Evolutionary conservation across 2,888 invertebrate species (phyloP).

Genomic region (Drosophila fulvimacula): DNA sequence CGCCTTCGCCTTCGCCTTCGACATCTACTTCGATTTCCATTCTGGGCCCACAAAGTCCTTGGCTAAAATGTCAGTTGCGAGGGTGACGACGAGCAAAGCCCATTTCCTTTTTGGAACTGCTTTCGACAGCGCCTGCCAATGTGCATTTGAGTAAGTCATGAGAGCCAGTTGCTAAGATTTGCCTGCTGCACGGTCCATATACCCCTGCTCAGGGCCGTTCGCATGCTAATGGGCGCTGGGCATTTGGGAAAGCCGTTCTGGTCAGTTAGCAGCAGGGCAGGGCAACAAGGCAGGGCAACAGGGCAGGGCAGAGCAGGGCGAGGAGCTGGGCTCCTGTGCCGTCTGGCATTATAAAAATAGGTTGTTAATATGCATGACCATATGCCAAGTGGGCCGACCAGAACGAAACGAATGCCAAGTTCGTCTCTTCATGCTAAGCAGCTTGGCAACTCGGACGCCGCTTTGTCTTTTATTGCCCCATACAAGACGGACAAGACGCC

Average conservation of each 20-base stretch:
- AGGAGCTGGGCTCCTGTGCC: constrained; percentile 9
- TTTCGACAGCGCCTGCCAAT: constrained; percentile 64
- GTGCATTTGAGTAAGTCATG: constrained; percentile 71
- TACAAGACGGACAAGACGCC: constrained; percentile 42
- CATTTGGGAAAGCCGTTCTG: constrained; percentile 63
- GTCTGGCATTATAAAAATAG: constrained; percentile 73
- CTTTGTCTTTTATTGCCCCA: constrained; percentile 54
- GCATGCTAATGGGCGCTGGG: constrained; percentile 52
- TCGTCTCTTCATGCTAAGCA: constrained; percentile 51
- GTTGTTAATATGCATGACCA: constrained; percentile 83
- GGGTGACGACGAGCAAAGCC: constrained; percentile 55
- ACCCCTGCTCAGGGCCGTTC: constrained; percentile 11
- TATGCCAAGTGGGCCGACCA: constrained; percentile 67
- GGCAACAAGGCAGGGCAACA: too few species aligned
- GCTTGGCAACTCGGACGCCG: constrained; percentile 44
- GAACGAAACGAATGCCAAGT: constrained; percentile 52
- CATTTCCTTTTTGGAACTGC: constrained; percentile 58
- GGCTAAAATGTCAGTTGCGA: constrained; percentile 46
- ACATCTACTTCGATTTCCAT: constrained; percentile 15
- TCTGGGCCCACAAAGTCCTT: constrained; percentile 36
- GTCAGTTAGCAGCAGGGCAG: constrained; percentile 49
- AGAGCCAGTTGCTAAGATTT: constrained; percentile 58
- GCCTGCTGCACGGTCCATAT: background rate
- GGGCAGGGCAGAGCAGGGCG: background rate
- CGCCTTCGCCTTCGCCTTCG: constrained; percentile 13